phyloP scores from a whole-genome alignment of 2,113 vertebrate species.

The Tachuris rubrigastra region DNA sequence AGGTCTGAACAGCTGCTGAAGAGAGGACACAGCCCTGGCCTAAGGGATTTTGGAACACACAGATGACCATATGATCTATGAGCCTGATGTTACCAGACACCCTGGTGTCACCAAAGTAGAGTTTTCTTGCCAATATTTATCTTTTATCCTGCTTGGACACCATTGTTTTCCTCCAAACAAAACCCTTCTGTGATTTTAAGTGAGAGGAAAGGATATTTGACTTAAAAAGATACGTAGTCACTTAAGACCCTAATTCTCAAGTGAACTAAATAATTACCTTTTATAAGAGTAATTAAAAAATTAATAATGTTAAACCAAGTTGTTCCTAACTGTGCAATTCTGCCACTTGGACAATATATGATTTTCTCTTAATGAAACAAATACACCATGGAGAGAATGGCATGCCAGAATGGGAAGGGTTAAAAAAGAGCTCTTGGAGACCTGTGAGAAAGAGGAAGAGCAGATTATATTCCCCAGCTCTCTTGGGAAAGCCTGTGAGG shows the following conservation, averaged over 20 bases:
- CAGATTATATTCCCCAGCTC: slow-evolving; percentile 33
- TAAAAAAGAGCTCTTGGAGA: slow-evolving; percentile 21
- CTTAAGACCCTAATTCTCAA: slow-evolving; percentile 15
- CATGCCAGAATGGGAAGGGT: neutral
- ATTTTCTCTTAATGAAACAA: neutral
- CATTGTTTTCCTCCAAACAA: neutral
- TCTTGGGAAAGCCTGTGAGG: neutral
- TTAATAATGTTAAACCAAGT: neutral
- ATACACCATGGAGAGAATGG: rapidly evolving
- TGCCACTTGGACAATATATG: neutral
- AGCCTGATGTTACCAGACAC: neutral
- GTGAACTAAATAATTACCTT: neutral
- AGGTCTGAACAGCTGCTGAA: neutral
- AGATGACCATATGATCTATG: neutral
- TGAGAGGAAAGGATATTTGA: neutral
- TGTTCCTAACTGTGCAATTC: neutral
- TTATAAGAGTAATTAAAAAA: neutral
- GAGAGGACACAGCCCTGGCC: neutral
- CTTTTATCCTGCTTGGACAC: neutral
- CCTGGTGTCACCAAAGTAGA: neutral
- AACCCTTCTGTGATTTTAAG: slow-evolving; percentile 25
- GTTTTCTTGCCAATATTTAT: neutral
- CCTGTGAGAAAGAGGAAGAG: slow-evolving; percentile 45
- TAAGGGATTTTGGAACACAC: neutral
- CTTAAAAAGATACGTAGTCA: neutral